Evolutionary conservation across 2,888 invertebrate species (phyloP).

Genomic region (Habrosyne pyritoides): DNA sequence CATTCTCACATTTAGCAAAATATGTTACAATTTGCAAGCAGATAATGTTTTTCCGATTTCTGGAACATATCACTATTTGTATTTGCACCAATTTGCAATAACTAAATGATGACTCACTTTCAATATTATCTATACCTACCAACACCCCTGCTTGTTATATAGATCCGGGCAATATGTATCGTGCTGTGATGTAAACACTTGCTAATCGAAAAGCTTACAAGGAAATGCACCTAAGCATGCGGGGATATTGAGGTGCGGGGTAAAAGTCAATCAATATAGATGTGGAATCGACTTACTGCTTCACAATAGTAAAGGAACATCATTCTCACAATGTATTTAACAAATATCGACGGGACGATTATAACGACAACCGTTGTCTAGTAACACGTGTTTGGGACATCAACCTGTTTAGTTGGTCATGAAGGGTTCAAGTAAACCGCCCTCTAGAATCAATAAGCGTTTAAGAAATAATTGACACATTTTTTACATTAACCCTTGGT

Average conservation of each 20-base stretch:
- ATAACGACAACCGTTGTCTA: slow-evolving; percentile 27
- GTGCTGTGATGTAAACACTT: slow-evolving; percentile 17
- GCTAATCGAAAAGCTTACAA: slow-evolving; percentile 40
- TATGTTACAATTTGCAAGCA: slow-evolving; percentile 18
- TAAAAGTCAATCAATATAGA: slow-evolving; percentile 67
- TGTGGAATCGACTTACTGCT: slow-evolving; percentile 40
- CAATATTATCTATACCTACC: neutral
- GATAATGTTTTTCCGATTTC: neutral
- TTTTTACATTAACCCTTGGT: too few relatives aligned
- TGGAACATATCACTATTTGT: neutral
- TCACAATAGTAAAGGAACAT: slow-evolving; percentile 42
- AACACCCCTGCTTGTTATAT: neutral
- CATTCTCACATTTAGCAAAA: slow-evolving; percentile 9
- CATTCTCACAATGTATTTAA: slow-evolving; percentile 25
- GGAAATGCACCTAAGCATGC: slow-evolving; percentile 56
- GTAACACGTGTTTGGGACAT: slow-evolving; percentile 39
- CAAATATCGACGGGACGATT: neutral
- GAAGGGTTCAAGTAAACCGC: slow-evolving; percentile 25
- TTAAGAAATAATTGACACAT: neutral
- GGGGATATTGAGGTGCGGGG: slow-evolving; percentile 37
- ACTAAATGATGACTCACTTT: neutral
- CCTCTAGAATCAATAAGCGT: slow-evolving; percentile 31
- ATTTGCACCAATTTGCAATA: neutral
- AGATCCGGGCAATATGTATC: slow-evolving; percentile 11
- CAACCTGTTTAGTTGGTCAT: slow-evolving; percentile 51